phyloP scores from a whole-genome alignment of 2,113 vertebrate species.

The Eolophus roseicapilla region DNA sequence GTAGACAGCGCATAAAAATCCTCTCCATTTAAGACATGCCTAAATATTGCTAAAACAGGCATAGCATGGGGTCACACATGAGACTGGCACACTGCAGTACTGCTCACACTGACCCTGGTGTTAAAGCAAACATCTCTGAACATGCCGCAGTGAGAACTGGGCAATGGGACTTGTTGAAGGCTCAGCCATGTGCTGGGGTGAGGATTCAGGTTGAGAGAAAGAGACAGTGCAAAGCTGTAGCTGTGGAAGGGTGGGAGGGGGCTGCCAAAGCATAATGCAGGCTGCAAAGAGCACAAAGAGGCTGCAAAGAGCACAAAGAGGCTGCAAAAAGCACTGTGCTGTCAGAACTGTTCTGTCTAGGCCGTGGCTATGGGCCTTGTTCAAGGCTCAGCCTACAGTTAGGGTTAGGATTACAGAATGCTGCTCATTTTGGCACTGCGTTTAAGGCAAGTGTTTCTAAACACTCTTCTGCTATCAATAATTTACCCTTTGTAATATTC shows the following conservation, averaged over 20 bases:
- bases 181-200: background rate
- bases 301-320: background rate
- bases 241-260: background rate
- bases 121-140: background rate
- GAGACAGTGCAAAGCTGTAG: background rate
- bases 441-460: conserved; percentile 19
- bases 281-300: accelerated
- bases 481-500: background rate
- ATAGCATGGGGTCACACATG: background rate
- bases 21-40: background rate
- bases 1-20: background rate
- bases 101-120: background rate
- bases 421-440: background rate
- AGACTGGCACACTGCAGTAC: accelerated
- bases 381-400: background rate
- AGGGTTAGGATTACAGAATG: background rate
- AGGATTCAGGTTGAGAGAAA: background rate
- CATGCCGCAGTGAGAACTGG: background rate
- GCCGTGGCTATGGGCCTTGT: background rate
- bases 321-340: accelerated
- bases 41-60: background rate
- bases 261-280: background rate
- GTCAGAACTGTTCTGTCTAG: background rate
- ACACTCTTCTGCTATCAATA: conserved; percentile 16
- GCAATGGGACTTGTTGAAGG: background rate